Evolutionary conservation across 2,888 invertebrate genomes (phyloP), one percentile per base, ranked within the genome.

Genomic region (Thecophora atra): DNA sequence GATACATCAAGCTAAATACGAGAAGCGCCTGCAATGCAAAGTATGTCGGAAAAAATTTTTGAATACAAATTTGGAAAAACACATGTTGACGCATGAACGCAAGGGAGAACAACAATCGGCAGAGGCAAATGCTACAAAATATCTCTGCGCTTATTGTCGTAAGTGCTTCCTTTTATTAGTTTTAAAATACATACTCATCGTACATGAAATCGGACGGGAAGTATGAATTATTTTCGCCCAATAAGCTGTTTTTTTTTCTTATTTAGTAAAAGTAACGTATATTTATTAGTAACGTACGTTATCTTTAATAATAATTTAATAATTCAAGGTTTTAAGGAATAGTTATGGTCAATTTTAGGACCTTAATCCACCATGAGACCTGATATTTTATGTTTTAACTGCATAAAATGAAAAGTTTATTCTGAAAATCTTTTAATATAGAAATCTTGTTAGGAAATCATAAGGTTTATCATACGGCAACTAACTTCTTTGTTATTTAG

Each of bases 91-190:
- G 5, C 78, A 78, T 63, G 72, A 75, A 24, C 75, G 73, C 26
- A 78, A 77, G 21, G 74, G 76, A 15, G 75, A 65, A 26, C 58
- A 1, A 21, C 37, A 74, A 56, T 21, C 60, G 0, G 44, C 62
- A 1, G 73, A 73, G 26, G 68, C 24, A 26, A 7, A 64, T 5
- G 66, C 67, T 54, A 42, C 66, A 5, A 72, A 71, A 65, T 77
- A 70, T 26, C 42, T 77, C 13, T 78, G 78, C 58, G 72, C 78
- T 8, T 76, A 74, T 72, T 78, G 78, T 52, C 76, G 78, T 78
- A 78, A 78, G 78, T 78, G 71, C 2, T 28, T 13, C 15, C 44
- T 28, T 42, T 19, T 58, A 24, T 42, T n/a, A 24, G 15, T 19
- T 65, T 54, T 17, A 17, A 60, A 56, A 56, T 56, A 47, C 17